Evolutionary conservation across 1,140 invertebrate genomes (phyloP), one percentile per base, ranked within the genome.

Genomic region (Aphelinus certus): DNA sequence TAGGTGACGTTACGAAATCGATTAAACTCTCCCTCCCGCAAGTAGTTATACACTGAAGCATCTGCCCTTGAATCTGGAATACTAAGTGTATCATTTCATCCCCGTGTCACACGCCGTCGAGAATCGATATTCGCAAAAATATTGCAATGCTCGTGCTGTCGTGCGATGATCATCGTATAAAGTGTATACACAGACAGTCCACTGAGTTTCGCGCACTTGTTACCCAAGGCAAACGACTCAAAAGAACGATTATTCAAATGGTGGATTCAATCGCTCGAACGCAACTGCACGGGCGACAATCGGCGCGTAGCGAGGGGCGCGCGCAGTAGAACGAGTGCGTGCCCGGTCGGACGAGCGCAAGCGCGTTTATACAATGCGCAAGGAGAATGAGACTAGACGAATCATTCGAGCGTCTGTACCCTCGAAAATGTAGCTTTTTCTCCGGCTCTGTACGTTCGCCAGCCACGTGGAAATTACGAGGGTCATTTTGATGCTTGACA

Each of bases 221-320:
- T 26, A 26, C 26, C 26, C 26, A 26, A 26, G 7, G 5, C 43
- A 56, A 79, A 81, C 79, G 72, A 75, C 48, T 61, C 70, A 75
- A 78, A 81, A 82, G 46, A 71, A 81, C 46, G 76, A 77, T 80
- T 75, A 73, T 81, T 82, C 79, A 78, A 82, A 81, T 81, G 73
- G 67, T 73, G 68, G 47, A 64, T 62, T 60, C 76, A 77, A 79
- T 77, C 76, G 73, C 67, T 67, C 42, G 51, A 43, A 48, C 49
- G 26, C 26, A 26, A 64, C 57, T 55, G 48, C 58, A 42, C 48
- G 68, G 68, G 62, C 48, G 60, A 68, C 42, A 47, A 58, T 65
- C 47, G 58, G 7, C 7, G 64, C 3, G 53, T 5, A 3, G 4
- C 7, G n/a, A 10, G 10, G 53, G 3, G 53, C 43, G 46, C 43